Evolutionary conservation across 2,797 vertebrate genomes (phyloP).

Genomic region (Typhlichthys eigenmanni): DNA sequence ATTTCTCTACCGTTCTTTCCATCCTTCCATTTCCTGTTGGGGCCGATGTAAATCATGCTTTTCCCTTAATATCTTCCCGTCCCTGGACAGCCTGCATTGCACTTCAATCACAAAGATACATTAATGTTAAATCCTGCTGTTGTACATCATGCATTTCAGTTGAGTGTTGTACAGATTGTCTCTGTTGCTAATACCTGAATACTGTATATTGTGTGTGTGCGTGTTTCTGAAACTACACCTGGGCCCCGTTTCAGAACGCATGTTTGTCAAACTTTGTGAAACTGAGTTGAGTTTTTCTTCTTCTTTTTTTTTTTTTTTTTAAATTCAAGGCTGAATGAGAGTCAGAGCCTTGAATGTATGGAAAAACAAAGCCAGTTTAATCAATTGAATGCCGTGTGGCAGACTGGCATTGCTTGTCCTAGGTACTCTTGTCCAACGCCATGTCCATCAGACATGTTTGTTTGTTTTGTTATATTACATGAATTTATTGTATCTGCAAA

Average conservation of each 20-base stretch:
- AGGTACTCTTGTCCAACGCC: conserved; percentile 22
- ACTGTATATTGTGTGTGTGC: background rate
- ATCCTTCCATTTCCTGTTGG: background rate
- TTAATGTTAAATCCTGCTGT: conserved; percentile 34
- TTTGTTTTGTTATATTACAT: conserved; percentile 22
- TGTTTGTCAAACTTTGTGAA: background rate
- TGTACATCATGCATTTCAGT: background rate
- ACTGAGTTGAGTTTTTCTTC: background rate
- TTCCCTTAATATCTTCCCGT: conserved; percentile 5
- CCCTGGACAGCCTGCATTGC: conserved; percentile 15
- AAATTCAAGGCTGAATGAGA: conserved; percentile 22
- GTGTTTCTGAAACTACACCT: background rate
- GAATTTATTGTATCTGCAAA: conserved; percentile 27
- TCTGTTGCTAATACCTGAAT: background rate
- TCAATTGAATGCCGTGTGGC: conserved; percentile 43
- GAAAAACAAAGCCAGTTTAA: conserved; percentile 43
- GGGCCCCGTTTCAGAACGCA: no score
- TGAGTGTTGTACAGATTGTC: background rate
- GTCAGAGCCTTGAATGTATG: conserved; percentile 36
- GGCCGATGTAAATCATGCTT: conserved; percentile 2
- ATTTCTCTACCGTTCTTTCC: background rate
- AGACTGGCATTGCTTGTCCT: conserved; percentile 29
- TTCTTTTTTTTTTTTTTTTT: no score
- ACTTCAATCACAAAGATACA: conserved; percentile 31
- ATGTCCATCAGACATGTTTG: conserved; percentile 24